Base-by-base conservation (phyloP, 2,113 vertebrate species). In the Hippocampus abdominalis region DNA sequence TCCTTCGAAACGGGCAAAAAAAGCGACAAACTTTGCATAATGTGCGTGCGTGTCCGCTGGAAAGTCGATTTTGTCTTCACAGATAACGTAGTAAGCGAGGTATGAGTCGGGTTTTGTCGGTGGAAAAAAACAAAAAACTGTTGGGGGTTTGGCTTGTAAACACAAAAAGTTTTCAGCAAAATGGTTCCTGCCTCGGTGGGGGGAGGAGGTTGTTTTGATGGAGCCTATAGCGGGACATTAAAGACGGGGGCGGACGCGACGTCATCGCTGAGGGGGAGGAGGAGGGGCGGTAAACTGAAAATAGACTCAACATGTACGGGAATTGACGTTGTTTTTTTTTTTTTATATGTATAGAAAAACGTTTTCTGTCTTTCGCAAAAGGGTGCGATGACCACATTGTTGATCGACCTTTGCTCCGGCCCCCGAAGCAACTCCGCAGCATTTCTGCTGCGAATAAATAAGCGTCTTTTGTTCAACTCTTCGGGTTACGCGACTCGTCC, bases 121-220 rank as follows among this genome's bases (percentile, higher is more conserved):
- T 12, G 13, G 10, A 7, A 25, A 13, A 15, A 32, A 27, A 15
- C 16, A 23, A 1, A n/a, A 44, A 44, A 6, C 32, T 6, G 32
- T 36, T 36, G 32, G 27, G 48, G 29, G 48, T 10, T 4, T 57
- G 88, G 82, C 89, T 87, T 86, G 86, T 90, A 90, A 90, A 91
- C 89, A 81, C 81, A 74, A 75, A 75, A 75, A 85, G 78, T 86
- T 85, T 36, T 63, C 64, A 57, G 75, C 13, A 79, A 85, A 86
- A 81, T 84, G 78, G 68, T 66, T 66, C 62, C 60, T 29, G 48
- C 66, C 6, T 36, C 16, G 65, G 18, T 42, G 27, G 23, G 13
- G 13, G 42, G 75, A 72, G 83, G 81, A 83, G 78, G 75, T 21
- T 68, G 69, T 72, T 76, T 65, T 85, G 75, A 13, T 78, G 62